Percentiles rank a stretch among this genome's conserved stretches.
These are phyloP conservation scores for Kryphioiulus occultus DNA, from an alignment of 2,888 invertebrate species.

Conservation along the genomic window DNA sequence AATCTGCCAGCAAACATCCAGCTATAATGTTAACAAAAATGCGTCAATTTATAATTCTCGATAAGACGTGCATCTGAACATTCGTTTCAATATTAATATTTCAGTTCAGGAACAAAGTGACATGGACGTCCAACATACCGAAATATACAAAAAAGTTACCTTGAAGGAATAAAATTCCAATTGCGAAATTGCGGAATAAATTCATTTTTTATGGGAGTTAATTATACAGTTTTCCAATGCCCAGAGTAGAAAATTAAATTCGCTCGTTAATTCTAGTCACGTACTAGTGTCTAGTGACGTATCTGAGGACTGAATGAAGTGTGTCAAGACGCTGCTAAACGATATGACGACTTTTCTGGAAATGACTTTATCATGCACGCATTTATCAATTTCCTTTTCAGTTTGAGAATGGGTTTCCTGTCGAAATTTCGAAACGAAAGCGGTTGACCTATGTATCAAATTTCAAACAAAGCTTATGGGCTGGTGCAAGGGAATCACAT, in stretches of 20 bases:
- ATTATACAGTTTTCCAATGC: neutral
- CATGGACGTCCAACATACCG: neutral
- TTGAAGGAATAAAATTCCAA: neutral
- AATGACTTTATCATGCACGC: neutral
- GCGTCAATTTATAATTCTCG: neutral
- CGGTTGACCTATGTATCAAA: neutral
- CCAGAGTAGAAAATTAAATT: neutral
- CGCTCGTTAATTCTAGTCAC: neutral
- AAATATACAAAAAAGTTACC: neutral
- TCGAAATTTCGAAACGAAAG: neutral
- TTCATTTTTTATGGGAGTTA: neutral
- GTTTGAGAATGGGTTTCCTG: conserved; percentile 16
- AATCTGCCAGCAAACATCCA: neutral
- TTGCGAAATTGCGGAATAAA: neutral
- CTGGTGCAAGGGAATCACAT: neutral
- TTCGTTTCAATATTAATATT: neutral
- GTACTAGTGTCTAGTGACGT: neutral
- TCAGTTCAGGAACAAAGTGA: neutral
- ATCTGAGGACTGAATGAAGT: neutral
- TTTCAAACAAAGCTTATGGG: neutral
- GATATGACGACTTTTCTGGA: neutral
- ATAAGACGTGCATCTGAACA: neutral
- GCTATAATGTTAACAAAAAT: neutral
- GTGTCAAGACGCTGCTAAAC: neutral
- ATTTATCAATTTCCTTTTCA: conserved; percentile 20